Evolutionary conservation across 2,113 vertebrate genomes (phyloP), one percentile per base, ranked within the genome.

Genomic region (Tenrec ecaudatus): DNA sequence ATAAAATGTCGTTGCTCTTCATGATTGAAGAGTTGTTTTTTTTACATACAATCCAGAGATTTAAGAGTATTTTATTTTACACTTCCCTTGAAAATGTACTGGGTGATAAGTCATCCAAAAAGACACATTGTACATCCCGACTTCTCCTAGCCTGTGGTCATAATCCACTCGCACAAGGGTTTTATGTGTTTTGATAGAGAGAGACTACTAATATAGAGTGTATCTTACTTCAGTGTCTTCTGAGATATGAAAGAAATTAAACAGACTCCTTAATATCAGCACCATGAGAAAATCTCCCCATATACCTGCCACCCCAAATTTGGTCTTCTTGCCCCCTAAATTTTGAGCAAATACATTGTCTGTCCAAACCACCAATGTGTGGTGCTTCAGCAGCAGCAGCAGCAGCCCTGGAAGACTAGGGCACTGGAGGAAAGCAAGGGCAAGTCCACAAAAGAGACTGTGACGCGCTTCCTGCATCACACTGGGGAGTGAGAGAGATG

Each of bases 81-180:
- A 15, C 69, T 69, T 89, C 16, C 60, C 58, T 83, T 82, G 64
- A 43, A 91, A 90, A 80, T 10, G 79, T 85, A n/a, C 23, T 78
- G 14, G 69, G 20, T 33, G 69, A 33, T 33, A 17, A 33, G 17
- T 33, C 31, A 5, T 7, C 8, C 69, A 6, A 31, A 33, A 33
- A 33, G 33, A 71, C 8, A 7, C 33, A n/a, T 33, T 19, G 15
- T 33, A 71, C 47, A 71, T 71, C 6, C 15, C 20, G 19, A 33
- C 17, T n/a, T 33, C n/a, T 33, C n/a, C 22, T 53, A 53, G 33
- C 4, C 12, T 33, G 66, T 69, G 66, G 29, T 71, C 33, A 33
- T 71, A 33, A 33, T 71, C n/a, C 69, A 11, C 8, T 33, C 20
- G 69, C 31, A n/a, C 17, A 71, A 7, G 16, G 17, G 17, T 19